These are phyloP conservation scores for Synaphobranchus kaupii DNA, from an alignment of 2,797 vertebrate species.

Conservation along the genomic window DNA sequence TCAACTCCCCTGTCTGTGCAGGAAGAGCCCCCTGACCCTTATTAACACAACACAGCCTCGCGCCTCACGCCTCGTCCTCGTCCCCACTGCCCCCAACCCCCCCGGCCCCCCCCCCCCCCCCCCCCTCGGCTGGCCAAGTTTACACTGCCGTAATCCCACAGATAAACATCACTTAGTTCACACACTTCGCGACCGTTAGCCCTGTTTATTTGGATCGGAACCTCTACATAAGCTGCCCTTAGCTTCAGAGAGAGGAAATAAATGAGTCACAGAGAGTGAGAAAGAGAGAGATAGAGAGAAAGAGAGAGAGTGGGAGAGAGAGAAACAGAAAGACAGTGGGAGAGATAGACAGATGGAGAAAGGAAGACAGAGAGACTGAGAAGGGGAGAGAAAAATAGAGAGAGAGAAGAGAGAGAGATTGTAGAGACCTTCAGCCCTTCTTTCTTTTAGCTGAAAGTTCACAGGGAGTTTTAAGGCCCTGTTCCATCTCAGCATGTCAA, in stretches of 20 bases:
- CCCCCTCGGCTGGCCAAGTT: background rate
- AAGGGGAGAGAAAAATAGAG: background rate
- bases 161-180: constrained; percentile 37
- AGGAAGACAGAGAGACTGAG: background rate
- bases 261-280: background rate
- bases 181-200: constrained; percentile 15
- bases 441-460: background rate
- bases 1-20: no score
- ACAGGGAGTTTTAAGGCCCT: background rate
- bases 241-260: constrained; percentile 19
- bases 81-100: background rate
- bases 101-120: no score
- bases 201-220: constrained; percentile 36
- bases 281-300: background rate
- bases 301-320: background rate
- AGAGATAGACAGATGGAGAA: background rate
- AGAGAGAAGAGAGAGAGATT: background rate
- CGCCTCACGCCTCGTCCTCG: background rate
- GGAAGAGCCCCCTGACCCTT: background rate
- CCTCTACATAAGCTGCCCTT: background rate
- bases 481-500: background rate
- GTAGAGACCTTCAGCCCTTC: no score
- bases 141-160: constrained; percentile 31
- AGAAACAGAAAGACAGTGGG: background rate
- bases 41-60: background rate